phyloP scores from a whole-genome alignment of 2,888 invertebrate genomes.

The Mythimna lalbum region DNA sequence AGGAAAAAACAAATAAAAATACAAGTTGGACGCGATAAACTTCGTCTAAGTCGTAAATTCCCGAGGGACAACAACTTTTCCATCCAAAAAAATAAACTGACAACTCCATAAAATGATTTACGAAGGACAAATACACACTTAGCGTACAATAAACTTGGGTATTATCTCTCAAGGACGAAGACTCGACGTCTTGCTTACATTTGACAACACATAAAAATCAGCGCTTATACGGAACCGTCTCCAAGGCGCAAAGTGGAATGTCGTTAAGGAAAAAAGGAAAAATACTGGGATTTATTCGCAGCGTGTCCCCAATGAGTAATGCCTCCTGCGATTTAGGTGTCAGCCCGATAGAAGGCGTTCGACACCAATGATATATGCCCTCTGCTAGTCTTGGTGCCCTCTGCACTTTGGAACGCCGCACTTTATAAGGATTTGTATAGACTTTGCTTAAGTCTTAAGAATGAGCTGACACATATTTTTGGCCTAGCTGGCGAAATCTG shows the following conservation, averaged over 20 bases:
- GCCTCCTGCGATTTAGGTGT: conserved; percentile 76
- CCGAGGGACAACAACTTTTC: conserved; percentile 23
- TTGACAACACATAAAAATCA: conserved; percentile 65
- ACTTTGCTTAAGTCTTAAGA: conserved; percentile 35
- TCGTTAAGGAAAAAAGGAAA: conserved; percentile 70
- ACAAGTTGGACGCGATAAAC: conserved; percentile 6
- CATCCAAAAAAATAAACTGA: conserved; percentile 18
- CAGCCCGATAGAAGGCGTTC: conserved; percentile 69
- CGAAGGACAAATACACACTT: conserved; percentile 45
- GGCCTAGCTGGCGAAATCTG: background rate
- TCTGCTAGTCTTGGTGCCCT: conserved; percentile 53
- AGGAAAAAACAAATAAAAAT: background rate
- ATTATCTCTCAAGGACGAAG: conserved; percentile 54
- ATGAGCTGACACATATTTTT: conserved; percentile 24
- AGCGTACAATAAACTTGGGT: conserved; percentile 51
- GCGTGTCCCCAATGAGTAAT: conserved; percentile 79
- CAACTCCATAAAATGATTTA: conserved; percentile 46
- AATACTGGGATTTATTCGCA: conserved; percentile 71
- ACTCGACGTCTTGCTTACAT: conserved; percentile 61
- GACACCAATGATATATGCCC: conserved; percentile 70
- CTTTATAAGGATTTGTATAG: conserved; percentile 62
- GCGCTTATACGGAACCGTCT: conserved; percentile 62
- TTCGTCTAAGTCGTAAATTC: background rate
- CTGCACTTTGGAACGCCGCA: conserved; percentile 56
- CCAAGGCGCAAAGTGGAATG: conserved; percentile 68